These are phyloP conservation scores for Scyliorhinus canicula DNA, from an alignment of 2,797 vertebrate species.

Conservation along the genomic window DNA sequence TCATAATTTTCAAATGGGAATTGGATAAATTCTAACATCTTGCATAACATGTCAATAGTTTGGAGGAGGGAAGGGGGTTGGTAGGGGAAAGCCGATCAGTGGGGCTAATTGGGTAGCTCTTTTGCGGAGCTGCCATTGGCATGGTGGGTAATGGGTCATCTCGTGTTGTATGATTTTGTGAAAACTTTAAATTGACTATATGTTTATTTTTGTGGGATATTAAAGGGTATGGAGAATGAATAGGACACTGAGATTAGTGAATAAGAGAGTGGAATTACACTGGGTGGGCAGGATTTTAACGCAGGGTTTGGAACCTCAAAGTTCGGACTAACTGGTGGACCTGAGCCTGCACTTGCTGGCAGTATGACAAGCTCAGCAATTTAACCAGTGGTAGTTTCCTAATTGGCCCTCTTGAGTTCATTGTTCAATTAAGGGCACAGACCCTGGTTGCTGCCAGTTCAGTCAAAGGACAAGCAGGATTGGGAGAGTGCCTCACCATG, in stretches of 20 bases:
- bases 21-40: not conserved
- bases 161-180: not conserved
- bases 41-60: not conserved
- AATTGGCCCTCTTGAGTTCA: too few relatives aligned
- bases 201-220: not conserved
- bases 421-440: too few relatives aligned
- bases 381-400: too few relatives aligned
- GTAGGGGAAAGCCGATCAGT: not conserved
- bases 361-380: too few relatives aligned
- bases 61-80: too few relatives aligned
- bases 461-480: too few relatives aligned
- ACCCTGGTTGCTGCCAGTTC: too few relatives aligned
- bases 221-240: not conserved
- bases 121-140: not conserved
- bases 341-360: too few relatives aligned
- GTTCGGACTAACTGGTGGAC: too few relatives aligned
- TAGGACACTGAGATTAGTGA: not conserved
- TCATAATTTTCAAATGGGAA: not conserved
- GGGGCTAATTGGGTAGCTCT: not conserved
- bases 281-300: too few relatives aligned
- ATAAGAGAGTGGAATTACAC: not conserved
- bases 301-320: too few relatives aligned
- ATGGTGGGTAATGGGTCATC: not conserved
- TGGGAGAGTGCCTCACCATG: too few relatives aligned
- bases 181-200: not conserved